A percentile compares a stretch with the other conserved stretches of the same genome.
Evolutionary conservation across 2,797 vertebrate genomes (phyloP).

Genomic region (Lemur catta): DNA sequence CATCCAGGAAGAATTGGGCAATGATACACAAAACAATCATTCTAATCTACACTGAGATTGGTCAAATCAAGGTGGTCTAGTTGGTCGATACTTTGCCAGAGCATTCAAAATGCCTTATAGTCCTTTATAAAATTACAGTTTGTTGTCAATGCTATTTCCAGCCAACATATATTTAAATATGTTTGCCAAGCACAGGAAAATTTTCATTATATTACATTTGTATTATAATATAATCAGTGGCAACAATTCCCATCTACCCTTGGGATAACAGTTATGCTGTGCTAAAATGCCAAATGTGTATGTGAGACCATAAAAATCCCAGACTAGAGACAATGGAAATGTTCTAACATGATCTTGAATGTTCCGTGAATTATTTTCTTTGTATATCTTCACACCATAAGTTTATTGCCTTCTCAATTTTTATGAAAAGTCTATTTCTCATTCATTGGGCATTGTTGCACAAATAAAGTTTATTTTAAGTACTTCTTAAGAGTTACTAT

Average conservation of each 20-base stretch:
- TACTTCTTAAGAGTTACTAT: background rate
- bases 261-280: background rate
- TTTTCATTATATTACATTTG: background rate
- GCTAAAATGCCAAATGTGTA: background rate
- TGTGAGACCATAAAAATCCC: background rate
- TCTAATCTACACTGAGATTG: background rate
- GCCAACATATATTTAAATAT: background rate
- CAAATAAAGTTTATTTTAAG: conserved; percentile 21
- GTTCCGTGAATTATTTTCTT: background rate
- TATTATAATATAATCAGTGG: background rate
- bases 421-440: background rate
- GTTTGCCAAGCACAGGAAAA: background rate
- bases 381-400: background rate
- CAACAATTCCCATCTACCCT: background rate
- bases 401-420: background rate
- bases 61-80: background rate
- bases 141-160: background rate
- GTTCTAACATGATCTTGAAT: background rate
- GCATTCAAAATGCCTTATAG: background rate
- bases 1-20: background rate
- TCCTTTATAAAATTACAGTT: background rate
- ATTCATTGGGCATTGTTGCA: background rate
- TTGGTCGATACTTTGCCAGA: background rate
- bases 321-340: background rate
- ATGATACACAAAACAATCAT: background rate